Evolutionary conservation across 2,888 invertebrate species (phyloP), one percentile per base, ranked within the genome.

Genomic region (Drosophila nr. perissopoda): DNA sequence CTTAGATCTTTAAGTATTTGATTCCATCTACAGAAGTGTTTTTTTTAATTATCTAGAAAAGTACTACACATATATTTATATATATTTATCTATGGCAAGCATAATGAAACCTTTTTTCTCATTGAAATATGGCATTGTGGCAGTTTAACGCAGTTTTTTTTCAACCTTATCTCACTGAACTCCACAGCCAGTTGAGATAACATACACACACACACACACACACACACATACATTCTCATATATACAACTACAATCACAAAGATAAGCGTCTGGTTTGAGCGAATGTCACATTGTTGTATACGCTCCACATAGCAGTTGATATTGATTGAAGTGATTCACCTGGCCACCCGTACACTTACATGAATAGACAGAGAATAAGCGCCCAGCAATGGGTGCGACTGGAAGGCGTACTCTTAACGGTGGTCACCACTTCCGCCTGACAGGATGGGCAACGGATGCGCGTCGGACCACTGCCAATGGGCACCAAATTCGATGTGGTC

Each of bases 361-460:
- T 66, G 54, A 92, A 87, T 0, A 91, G 78, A 58, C 91, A 93
- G 4, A 93, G 65, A 7, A 91, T 53, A 31, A 92, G 67, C 4
- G 92, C 92, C 90, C 91, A 92, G 69, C 91, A 84, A 66, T 92
- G 92, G 0, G 92, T 92, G 27, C 90, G 90, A 7, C 90, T 76
- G 6, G 86, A 92, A 18, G 93, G 83, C 6, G 90, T 84, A 68
- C 90, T 91, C 73, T 83, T 89, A 0, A 94, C 91, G 45, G 92
- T 93, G 25, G 94, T 94, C 56, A 93, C 78, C 16, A 94, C 92
- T 25, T 92, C 92, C 1, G 93, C 92, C 5, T 90, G 91, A 73
- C 95, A 95, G 1, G 94, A 94, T 0, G 94, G 94, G 68, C 94
- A 94, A 3, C 89, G 83, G 11, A 93, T 77, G 27, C 91, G 90